phyloP scores from a whole-genome alignment of 2,113 vertebrate species.

The Puffinus mauretanicus region DNA sequence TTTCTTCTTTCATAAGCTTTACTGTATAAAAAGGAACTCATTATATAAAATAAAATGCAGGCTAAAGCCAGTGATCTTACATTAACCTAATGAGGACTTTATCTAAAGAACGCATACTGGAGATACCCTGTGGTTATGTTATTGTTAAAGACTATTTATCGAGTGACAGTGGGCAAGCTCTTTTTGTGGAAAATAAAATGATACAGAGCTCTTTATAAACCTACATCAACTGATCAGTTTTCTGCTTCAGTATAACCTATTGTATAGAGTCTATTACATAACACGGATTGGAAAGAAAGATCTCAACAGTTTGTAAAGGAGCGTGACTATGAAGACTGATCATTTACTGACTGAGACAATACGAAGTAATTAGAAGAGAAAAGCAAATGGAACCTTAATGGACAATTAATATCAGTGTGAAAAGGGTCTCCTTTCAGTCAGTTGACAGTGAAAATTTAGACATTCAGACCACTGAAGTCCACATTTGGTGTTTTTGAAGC shows the following conservation, averaged over 20 bases:
- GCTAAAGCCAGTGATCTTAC: conserved; percentile 47
- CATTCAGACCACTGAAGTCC: background rate
- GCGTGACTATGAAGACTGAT: accelerated
- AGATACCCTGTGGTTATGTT: background rate
- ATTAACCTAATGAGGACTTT: conserved; percentile 59
- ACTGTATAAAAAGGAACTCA: conserved; percentile 60
- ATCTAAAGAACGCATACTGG: conserved; percentile 1
- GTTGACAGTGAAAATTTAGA: background rate
- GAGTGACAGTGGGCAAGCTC: background rate
- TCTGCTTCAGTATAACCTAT: background rate
- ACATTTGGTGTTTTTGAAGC: background rate
- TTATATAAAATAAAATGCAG: conserved; percentile 65
- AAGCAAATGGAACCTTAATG: background rate
- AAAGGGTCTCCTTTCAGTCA: background rate
- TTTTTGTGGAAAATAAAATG: background rate
- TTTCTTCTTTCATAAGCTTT: conserved; percentile 65
- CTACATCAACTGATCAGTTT: background rate
- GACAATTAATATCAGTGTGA: background rate
- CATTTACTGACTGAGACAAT: background rate
- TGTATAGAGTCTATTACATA: background rate
- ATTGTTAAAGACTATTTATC: conserved; percentile 13
- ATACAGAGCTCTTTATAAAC: background rate
- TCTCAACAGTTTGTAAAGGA: background rate
- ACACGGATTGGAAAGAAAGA: background rate
- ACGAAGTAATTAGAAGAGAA: background rate